phyloP scores from a whole-genome alignment of 1,140 invertebrate species.

The Stegodyphus dumicola region DNA sequence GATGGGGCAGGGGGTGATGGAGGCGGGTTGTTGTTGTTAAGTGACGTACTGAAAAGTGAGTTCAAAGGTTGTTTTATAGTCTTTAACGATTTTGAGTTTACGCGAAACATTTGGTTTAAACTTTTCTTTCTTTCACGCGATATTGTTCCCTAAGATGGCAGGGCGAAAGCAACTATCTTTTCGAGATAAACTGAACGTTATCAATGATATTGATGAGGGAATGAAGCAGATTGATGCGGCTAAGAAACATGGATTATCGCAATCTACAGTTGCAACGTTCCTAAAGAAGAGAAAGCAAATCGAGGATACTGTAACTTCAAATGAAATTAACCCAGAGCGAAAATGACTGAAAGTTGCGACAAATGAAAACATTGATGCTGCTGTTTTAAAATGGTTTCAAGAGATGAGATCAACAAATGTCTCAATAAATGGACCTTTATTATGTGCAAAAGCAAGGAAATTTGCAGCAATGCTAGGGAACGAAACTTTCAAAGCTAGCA shows the following conservation, averaged over 20 bases:
- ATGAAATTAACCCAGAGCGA: slow-evolving; percentile 2
- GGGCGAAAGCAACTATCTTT: too few relatives aligned
- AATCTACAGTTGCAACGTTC: neutral
- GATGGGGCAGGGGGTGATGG: too few relatives aligned
- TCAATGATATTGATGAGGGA: neutral
- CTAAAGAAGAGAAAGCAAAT: slow-evolving; percentile 15
- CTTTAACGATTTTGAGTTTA: too few relatives aligned
- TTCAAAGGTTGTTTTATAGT: too few relatives aligned
- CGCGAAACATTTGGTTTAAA: too few relatives aligned
- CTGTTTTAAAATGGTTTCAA: slow-evolving; percentile 25
- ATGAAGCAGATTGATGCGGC: neutral
- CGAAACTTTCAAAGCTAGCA: slow-evolving; percentile 25
- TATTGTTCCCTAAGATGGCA: too few relatives aligned
- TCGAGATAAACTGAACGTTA: slow-evolving; percentile 6
- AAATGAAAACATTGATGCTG: slow-evolving; percentile 27
- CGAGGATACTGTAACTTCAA: slow-evolving; percentile 11
- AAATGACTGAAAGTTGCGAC: slow-evolving; percentile 12
- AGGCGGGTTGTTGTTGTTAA: too few relatives aligned
- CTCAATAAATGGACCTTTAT: slow-evolving; percentile 16
- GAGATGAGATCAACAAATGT: slow-evolving; percentile 27
- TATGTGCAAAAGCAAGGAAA: slow-evolving; percentile 16
- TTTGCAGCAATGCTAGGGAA: slow-evolving; percentile 24
- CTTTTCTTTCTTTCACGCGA: too few relatives aligned
- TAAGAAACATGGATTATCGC: neutral
- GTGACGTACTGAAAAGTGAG: too few relatives aligned